Evolutionary conservation across 2,113 vertebrate genomes (phyloP), one percentile per base, ranked within the genome.

Genomic region (Scortum barcoo): DNA sequence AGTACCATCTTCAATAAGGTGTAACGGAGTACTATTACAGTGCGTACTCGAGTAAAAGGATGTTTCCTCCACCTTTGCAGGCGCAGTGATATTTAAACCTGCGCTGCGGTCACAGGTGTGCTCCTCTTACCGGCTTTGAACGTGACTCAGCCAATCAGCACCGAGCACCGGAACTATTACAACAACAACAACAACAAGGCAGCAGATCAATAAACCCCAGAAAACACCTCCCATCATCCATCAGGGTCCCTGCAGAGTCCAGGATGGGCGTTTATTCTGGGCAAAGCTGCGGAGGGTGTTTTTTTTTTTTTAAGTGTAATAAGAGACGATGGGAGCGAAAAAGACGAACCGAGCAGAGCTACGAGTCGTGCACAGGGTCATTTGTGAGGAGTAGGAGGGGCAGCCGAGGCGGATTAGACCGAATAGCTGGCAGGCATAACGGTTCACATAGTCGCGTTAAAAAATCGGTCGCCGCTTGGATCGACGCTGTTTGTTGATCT

Each of bases 381-480:
- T 92, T 85, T 77, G 87, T 85, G 90, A 94, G 94, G 90, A 94
- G 94, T 94, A 94, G 94, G 94, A 95, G 94, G 94, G 94, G 94
- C 95, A 63, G 91, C 73, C 72, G 90, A 83, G 76, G 92, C 90
- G 85, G 87, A 91, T 91, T 91, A 91, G 79, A 90, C n/a, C n/a
- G n/a, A n/a, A n/a, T 80, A 58, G 87, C 91, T 89, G 88, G 79
- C 80, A 86, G 87, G 80, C 90, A 91, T 91, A 88, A 79, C 68
- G 78, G 19, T 86, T 72, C 83, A 83, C 86, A 95, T 90, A 89
- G 82, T 89, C 54, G 76, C n/a, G 72, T 80, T 82, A 4, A 87
- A 90, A 92, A n/a, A n/a, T n/a, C 83, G 65, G 69, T 80, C 44
- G 48, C 72, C 58, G 83, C 72, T 72, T 42, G 91, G 90, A 90